phyloP scores from a whole-genome alignment of 2,888 invertebrate genomes.

The Acanthosepion lycidas region DNA sequence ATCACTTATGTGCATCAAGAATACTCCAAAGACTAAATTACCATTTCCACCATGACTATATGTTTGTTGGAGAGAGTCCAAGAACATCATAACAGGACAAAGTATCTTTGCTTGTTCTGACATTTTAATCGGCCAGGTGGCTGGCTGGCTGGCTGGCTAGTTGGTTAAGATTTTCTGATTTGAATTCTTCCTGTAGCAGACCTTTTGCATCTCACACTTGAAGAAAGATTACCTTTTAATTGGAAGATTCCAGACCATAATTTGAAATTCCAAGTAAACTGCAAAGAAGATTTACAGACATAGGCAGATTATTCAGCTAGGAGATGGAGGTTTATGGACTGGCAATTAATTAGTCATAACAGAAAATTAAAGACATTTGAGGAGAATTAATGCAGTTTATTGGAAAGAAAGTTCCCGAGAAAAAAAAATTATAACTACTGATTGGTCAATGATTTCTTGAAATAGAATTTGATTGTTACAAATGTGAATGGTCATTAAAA shows the following conservation, averaged over 20 bases:
- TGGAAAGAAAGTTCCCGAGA: background rate
- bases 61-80: background rate
- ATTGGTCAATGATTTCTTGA: background rate
- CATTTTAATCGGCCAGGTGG: too few relatives aligned
- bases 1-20: background rate
- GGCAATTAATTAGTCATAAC: background rate
- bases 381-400: background rate
- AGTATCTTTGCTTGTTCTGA: too few relatives aligned
- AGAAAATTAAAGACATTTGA: constrained; percentile 2
- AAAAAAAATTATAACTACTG: background rate
- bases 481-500: background rate
- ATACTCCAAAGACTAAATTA: background rate
- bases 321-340: background rate
- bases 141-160: background rate
- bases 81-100: background rate
- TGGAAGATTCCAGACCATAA: background rate
- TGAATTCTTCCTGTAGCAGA: background rate
- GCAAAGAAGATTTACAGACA: background rate
- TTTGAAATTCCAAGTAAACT: background rate
- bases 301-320: background rate
- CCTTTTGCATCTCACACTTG: background rate
- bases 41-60: background rate
- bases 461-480: background rate
- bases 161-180: background rate
- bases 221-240: background rate